Evolutionary conservation across 2,113 vertebrate species (phyloP), one percentile per base, ranked within the genome.

Genomic region (Tychaedon coryphoeus): DNA sequence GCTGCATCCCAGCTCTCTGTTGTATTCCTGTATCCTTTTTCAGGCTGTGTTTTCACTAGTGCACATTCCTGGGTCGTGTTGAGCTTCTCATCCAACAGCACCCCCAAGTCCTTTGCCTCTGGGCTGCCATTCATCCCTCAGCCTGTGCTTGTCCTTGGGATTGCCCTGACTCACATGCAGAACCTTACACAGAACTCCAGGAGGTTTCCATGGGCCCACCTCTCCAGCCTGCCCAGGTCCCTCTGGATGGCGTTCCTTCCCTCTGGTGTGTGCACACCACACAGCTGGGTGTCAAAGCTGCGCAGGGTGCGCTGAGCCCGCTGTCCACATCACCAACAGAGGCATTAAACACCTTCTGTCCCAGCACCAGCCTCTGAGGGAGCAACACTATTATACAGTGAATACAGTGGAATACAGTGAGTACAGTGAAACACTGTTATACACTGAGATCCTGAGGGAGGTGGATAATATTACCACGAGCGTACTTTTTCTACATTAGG

Each of bases 341-440:
- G 42, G 4, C 4, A 0, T 38, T 10, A 15, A 62, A 38, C 13
- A 13, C 2, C 42, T 3, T 31, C 5, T 6, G 25, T 48, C 18
- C 54, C 45, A 24, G 16, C 7, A 2, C 26, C 4, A 5, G 14
- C 40, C 48, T 34, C 42, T 22, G 61, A 61, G 75, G 75, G 47
- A 43, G 5, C 12, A 26, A 0, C 34, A 29, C 14, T 53, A 0
- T 36, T n/a, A 10, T 13, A 12, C 58, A 61, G 5, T 57, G 45
- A 73, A 28, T 22, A 17, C 18, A 64, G 29, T 17, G 31, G 18
- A 29, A 17, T 13, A 15, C 58, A 61, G 5, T 57, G 45, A 73
- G 18, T 22, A 17, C 24, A 64, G 23, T 20, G 29, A 22, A 28
- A 16, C 48, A 50, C 50, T 51, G 25, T 50, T 56, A 10, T 4